phyloP scores from a whole-genome alignment of 2,113 vertebrate genomes.

The Colaptes auratus region DNA sequence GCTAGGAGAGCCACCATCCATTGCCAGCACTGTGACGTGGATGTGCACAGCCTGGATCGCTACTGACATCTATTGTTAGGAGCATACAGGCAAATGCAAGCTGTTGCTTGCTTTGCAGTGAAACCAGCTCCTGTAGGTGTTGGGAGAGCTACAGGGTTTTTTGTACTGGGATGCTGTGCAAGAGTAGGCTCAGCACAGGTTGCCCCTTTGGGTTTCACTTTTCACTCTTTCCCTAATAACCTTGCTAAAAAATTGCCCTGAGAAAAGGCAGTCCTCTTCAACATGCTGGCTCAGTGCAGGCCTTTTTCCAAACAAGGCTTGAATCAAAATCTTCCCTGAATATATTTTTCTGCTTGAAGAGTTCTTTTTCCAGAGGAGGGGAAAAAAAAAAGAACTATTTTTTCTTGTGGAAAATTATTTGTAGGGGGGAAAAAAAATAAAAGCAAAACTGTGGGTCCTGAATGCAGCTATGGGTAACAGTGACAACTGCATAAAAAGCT shows the following conservation, averaged over 20 bases:
- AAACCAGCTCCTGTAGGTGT: not conserved
- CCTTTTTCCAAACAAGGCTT: not conserved
- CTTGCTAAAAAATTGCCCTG: not conserved
- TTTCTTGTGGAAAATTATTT: not conserved
- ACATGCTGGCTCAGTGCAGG: not conserved
- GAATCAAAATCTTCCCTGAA: not conserved
- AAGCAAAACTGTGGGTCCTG: not conserved
- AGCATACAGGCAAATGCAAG: fast-evolving
- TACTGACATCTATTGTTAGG: constrained; percentile 31
- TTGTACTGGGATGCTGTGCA: fast-evolving
- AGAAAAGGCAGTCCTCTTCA: not conserved
- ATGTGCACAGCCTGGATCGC: not conserved
- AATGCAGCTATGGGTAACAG: not conserved
- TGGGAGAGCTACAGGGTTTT: not conserved
- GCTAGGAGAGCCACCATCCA: fast-evolving
- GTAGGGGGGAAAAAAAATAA: not conserved
- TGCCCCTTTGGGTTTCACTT: not conserved
- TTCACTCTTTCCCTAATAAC: not conserved
- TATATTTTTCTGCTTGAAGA: not conserved
- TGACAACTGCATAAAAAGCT: not conserved
- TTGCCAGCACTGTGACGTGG: fast-evolving
- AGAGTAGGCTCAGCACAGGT: not conserved
- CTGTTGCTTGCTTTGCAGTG: not conserved
- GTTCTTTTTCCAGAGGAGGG: not conserved
- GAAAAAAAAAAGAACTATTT: not conserved